phyloP scores from a whole-genome alignment of 1,140 invertebrate genomes.

The Drosophila mojavensis region DNA sequence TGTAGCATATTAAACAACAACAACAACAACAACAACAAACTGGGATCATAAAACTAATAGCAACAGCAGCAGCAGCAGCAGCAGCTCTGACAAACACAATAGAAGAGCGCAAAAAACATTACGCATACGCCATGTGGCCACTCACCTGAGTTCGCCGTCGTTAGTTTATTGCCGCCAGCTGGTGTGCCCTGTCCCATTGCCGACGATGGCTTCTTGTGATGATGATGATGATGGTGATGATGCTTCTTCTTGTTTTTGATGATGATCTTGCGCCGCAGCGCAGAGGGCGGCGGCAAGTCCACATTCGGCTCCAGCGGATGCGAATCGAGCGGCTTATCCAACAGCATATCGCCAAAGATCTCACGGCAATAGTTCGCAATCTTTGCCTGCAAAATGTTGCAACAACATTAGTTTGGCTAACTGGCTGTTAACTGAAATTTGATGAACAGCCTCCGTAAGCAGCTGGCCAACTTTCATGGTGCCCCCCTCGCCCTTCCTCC shows the following conservation, averaged over 20 bases:
- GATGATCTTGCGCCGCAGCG: constrained; percentile 95
- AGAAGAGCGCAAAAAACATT: constrained; percentile 18
- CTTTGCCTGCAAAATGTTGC: constrained; percentile 89
- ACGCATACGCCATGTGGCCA: constrained; percentile 31
- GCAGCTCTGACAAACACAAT: constrained; percentile 24
- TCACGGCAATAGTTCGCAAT: constrained; percentile 98
- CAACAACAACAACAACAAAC: constrained; percentile 4
- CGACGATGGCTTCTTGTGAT: constrained; percentile 84
- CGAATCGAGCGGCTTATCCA: constrained; percentile 94
- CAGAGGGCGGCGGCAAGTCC: constrained; percentile 93
- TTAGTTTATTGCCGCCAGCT: constrained; percentile 72
- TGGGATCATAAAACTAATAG: constrained; percentile 45
- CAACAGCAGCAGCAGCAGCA: constrained; percentile 24
- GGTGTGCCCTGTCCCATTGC: constrained; percentile 51
- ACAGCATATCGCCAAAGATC: constrained; percentile 97
- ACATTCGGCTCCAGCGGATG: constrained; percentile 92
- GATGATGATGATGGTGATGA: constrained; percentile 90
- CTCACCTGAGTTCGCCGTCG: constrained; percentile 81
- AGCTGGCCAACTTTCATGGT: constrained; percentile 28
- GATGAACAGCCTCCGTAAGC: constrained; percentile 30
- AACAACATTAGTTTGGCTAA: constrained; percentile 25
- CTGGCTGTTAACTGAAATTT: constrained; percentile 60
- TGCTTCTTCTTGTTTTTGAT: constrained; percentile 99
- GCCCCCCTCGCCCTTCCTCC: too few species aligned
- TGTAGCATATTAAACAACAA: constrained; percentile 47